Percentiles rank a stretch among this genome's conserved stretches.
phyloP scores from a whole-genome alignment of 1,140 invertebrate genomes.

The Drosophila insularis region DNA sequence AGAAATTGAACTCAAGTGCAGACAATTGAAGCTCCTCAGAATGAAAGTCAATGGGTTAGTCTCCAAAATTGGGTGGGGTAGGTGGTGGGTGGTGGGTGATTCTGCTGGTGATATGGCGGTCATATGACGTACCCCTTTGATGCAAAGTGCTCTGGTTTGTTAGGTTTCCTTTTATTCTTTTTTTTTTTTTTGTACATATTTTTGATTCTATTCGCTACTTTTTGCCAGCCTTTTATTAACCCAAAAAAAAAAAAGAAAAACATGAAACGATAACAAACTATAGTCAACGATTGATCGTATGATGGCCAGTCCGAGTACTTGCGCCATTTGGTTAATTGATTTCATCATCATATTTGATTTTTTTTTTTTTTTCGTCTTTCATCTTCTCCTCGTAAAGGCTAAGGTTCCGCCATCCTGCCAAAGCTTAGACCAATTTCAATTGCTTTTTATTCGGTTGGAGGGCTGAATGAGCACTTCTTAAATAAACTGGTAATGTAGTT shows the following conservation, averaged over 20 bases:
- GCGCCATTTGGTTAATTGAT: conserved; percentile 77
- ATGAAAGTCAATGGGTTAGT: conserved; percentile 46
- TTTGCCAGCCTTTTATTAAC: conserved; percentile 62
- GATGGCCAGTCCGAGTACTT: conserved; percentile 53
- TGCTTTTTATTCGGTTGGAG: conserved; percentile 20
- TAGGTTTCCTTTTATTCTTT: conserved; percentile 37
- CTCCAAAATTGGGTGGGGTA: conserved; percentile 22
- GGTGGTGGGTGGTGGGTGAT: not conserved
- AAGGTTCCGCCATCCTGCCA: not conserved
- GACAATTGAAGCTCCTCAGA: conserved; percentile 72
- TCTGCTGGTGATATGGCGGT: not conserved
- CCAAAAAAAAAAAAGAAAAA: conserved; percentile 37
- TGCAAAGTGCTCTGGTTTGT: conserved; percentile 22
- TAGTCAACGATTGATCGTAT: conserved; percentile 20
- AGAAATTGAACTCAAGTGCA: conserved; percentile 80
- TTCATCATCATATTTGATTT: conserved; percentile 32
- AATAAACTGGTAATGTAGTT: no score
- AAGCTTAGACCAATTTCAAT: conserved; percentile 37
- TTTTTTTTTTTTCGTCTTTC: not conserved
- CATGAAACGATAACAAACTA: conserved; percentile 12
- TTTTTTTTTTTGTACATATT: conserved; percentile 48
- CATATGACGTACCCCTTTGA: conserved; percentile 52
- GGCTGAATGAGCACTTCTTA: not conserved
- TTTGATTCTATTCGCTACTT: conserved; percentile 36
- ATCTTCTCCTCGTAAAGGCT: not conserved